A percentile compares a stretch with the other conserved stretches of the same genome.
Evolutionary conservation across 2,113 vertebrate species (phyloP).

Genomic region (Notarius lentiginosus): DNA sequence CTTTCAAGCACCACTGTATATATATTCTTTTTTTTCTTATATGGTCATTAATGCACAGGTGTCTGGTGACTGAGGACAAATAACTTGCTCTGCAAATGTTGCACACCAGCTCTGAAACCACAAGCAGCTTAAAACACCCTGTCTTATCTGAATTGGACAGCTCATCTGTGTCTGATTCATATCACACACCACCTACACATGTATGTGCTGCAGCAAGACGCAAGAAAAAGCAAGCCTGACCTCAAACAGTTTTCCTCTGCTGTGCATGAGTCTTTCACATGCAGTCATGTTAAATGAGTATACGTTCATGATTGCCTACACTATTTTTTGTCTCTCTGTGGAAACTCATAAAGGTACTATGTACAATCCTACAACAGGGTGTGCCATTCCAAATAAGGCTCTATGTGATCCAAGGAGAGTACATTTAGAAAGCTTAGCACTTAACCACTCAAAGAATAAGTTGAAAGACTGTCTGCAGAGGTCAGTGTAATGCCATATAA

Average conservation of each 20-base stretch:
- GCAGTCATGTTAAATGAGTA: background rate
- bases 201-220: background rate
- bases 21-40: background rate
- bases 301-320: background rate
- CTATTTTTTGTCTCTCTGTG: background rate
- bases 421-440: background rate
- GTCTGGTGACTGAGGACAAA: background rate
- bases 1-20: too few species aligned
- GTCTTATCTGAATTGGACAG: background rate
- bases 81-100: slow-evolving; percentile 29
- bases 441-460: background rate
- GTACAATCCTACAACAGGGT: background rate
- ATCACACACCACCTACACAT: slow-evolving; percentile 46
- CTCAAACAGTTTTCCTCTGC: slow-evolving; percentile 14
- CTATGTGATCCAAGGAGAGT: background rate
- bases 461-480: background rate
- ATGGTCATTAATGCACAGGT: slow-evolving; percentile 20
- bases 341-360: background rate
- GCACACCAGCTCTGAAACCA: slow-evolving; percentile 30
- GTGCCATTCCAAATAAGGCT: background rate
- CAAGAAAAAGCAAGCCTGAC: slow-evolving; percentile 14
- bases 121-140: background rate
- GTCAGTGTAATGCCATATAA: background rate
- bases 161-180: background rate
- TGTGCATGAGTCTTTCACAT: slow-evolving; percentile 1